A percentile compares a stretch with the other conserved stretches of the same genome.
Conservation (phyloP, 2,888 invertebrate genomes). For the Agonopterix heracliana region DNA sequence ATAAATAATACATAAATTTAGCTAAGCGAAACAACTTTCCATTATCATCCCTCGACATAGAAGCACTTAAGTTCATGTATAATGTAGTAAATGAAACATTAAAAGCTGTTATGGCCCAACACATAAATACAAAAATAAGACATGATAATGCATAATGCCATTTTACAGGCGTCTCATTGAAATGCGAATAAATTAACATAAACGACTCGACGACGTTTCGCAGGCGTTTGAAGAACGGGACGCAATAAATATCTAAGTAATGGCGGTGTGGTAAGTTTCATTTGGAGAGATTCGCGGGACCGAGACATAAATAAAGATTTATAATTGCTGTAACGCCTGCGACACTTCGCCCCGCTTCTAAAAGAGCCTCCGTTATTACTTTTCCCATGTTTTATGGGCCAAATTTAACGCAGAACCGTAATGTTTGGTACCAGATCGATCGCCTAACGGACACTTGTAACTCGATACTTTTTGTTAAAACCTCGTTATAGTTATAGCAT, state of each 20-base stretch:
- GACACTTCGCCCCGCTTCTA: not conserved
- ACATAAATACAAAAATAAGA: slow-evolving; percentile 41
- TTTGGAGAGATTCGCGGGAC: slow-evolving; percentile 19
- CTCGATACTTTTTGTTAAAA: slow-evolving; percentile 7
- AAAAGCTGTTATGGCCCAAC: slow-evolving; percentile 24
- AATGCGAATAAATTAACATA: slow-evolving; percentile 70
- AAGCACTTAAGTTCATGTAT: not conserved
- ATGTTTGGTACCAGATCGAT: slow-evolving; percentile 7
- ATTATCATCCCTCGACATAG: not conserved
- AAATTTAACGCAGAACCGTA: slow-evolving; percentile 9
- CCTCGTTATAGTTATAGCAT: not conserved
- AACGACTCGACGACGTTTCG: slow-evolving; percentile 42
- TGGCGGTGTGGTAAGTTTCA: slow-evolving; percentile 32
- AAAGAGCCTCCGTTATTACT: not conserved
- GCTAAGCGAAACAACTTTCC: too few relatives aligned
- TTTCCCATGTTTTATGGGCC: slow-evolving; percentile 1
- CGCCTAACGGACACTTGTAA: slow-evolving; percentile 5
- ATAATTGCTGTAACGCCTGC: slow-evolving; percentile 22
- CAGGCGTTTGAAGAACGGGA: slow-evolving; percentile 40
- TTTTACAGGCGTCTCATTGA: slow-evolving; percentile 57
- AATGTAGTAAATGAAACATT: slow-evolving; percentile 18
- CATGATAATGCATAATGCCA: slow-evolving; percentile 52
- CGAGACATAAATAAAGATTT: slow-evolving; percentile 45
- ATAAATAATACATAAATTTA: too few relatives aligned
- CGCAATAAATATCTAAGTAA: slow-evolving; percentile 56